Conservation (phyloP, 1,140 invertebrate genomes). For the Brachionus rubens region DNA sequence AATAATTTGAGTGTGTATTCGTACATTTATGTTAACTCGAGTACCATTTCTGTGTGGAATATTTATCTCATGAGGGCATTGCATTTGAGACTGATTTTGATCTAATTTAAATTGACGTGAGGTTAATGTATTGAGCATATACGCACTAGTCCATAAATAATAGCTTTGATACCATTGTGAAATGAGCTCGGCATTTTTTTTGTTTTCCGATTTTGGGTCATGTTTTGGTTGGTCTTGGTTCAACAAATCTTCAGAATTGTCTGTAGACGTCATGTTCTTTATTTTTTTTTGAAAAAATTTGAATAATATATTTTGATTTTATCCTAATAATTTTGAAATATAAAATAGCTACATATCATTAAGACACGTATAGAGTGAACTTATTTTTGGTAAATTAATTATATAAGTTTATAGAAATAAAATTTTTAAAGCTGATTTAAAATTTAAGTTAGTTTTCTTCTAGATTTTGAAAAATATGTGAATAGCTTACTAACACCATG, state of each 20-base stretch:
- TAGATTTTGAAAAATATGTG: no score
- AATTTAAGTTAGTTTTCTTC: no score
- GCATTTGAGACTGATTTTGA: not conserved
- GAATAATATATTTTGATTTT: no score
- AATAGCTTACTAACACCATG: no score
- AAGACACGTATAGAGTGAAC: no score
- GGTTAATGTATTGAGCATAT: not conserved
- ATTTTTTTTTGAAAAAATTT: not conserved
- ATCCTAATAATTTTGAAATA: no score
- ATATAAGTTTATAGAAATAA: no score
- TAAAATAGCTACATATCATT: no score
- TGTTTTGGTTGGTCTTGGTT: not conserved
- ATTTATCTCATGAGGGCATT: not conserved
- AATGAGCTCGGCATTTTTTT: conserved; percentile 1
- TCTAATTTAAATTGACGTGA: not conserved
- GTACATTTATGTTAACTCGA: conserved; percentile 1
- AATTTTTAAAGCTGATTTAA: no score
- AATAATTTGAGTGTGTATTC: not conserved
- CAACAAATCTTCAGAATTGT: not conserved
- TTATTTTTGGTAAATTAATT: no score
- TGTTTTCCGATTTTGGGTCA: not conserved
- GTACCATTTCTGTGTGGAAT: not conserved
- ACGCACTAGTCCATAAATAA: conserved; percentile 34
- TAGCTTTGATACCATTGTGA: conserved; percentile 42
- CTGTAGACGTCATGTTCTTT: not conserved